Conservation (phyloP, 2,888 invertebrate species). For the Athalia cordata region DNA sequence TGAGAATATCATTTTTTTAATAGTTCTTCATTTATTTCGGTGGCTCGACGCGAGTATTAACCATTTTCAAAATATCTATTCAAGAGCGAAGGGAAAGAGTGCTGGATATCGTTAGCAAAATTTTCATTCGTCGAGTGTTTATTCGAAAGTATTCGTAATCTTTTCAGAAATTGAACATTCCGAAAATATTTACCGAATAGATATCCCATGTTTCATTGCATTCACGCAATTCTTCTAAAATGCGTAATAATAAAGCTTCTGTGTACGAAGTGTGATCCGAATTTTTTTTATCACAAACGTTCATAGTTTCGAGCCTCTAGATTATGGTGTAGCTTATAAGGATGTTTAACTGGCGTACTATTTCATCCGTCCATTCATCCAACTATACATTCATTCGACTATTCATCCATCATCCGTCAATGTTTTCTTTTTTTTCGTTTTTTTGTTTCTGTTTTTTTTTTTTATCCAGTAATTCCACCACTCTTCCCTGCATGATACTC, state of each 20-base stretch:
- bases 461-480: slow-evolving; percentile 19
- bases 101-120: slow-evolving; percentile 10
- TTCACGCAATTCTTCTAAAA: background rate
- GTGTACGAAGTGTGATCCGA: slow-evolving; percentile 1
- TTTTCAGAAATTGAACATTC: background rate
- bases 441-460: background rate
- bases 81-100: slow-evolving; percentile 35
- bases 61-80: slow-evolving; percentile 29
- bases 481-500: slow-evolving; percentile 45
- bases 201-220: background rate
- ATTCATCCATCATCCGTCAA: background rate
- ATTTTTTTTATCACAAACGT: slow-evolving; percentile 22
- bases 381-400: background rate
- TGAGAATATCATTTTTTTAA: slow-evolving; percentile 23
- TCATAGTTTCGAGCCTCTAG: slow-evolving; percentile 25
- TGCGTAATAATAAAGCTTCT: background rate
- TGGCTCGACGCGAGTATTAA: background rate
- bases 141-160: background rate
- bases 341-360: background rate
- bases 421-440: background rate
- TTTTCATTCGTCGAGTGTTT: background rate
- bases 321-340: slow-evolving; percentile 3
- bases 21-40: slow-evolving; percentile 1
- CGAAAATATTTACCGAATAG: background rate
- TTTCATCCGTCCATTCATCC: background rate